phyloP scores from a whole-genome alignment of 1,140 invertebrate genomes.

The Zaprionus lachaisei region DNA sequence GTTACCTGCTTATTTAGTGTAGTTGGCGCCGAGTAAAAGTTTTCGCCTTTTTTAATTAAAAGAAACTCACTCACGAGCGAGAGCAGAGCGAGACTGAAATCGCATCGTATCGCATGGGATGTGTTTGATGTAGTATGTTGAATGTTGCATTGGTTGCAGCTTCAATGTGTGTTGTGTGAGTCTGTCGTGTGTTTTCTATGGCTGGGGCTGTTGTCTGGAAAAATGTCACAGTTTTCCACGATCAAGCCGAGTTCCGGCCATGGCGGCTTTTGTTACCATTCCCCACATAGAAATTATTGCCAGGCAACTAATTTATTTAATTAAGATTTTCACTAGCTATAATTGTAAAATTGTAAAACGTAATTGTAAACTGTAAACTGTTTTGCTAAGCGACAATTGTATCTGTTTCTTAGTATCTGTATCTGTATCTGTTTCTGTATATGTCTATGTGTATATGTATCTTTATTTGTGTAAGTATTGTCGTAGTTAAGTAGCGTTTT shows the following conservation, averaged over 20 bases:
- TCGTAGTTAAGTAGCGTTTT: slow-evolving; percentile 59
- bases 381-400: slow-evolving; percentile 24
- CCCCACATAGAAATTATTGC: slow-evolving; percentile 76
- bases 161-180: slow-evolving; percentile 17
- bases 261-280: slow-evolving; percentile 71
- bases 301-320: slow-evolving; percentile 76
- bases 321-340: slow-evolving; percentile 78
- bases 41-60: slow-evolving; percentile 81
- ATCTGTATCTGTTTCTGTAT: background rate
- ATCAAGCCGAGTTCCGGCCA: slow-evolving; percentile 64
- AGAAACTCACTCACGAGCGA: slow-evolving; percentile 71
- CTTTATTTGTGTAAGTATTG: slow-evolving; percentile 24
- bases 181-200: slow-evolving; percentile 16
- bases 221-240: slow-evolving; percentile 78
- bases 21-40: slow-evolving; percentile 73
- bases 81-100: slow-evolving; percentile 24
- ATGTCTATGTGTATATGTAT: slow-evolving; percentile 18
- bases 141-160: slow-evolving; percentile 15
- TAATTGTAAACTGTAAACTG: slow-evolving; percentile 17
- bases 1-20: slow-evolving; percentile 72
- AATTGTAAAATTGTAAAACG: slow-evolving; percentile 41
- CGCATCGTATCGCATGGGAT: slow-evolving; percentile 60
- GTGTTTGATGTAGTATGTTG: slow-evolving; percentile 37
- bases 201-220: slow-evolving; percentile 47
- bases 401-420: slow-evolving; percentile 3